A percentile compares a stretch with the other conserved stretches of the same genome.
Conservation (phyloP, 2,113 vertebrate genomes). For the Pitta sordida region DNA sequence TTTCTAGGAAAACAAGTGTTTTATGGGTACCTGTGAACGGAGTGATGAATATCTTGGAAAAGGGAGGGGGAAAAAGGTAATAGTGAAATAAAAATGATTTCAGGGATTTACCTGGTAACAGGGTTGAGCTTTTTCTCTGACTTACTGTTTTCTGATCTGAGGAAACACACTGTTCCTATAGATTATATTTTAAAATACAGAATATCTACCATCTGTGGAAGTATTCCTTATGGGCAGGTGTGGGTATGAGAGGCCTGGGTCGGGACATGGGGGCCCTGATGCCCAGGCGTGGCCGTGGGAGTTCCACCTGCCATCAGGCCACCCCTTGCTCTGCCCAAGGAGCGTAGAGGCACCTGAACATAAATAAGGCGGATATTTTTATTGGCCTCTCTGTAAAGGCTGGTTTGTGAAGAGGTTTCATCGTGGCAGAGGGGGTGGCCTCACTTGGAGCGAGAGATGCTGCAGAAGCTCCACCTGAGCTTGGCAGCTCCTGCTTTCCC, state of each 20-base stretch:
- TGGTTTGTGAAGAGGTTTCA: background rate
- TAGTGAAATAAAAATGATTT: background rate
- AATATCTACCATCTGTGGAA: background rate
- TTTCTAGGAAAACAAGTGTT: background rate
- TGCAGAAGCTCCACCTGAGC: background rate
- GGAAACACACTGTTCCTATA: accelerated
- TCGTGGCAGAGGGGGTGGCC: background rate
- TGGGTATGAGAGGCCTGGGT: background rate
- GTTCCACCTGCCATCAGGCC: background rate
- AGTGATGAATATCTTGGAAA: background rate
- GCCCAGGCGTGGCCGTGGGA: accelerated
- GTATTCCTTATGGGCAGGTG: background rate
- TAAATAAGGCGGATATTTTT: background rate
- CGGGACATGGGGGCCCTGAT: background rate
- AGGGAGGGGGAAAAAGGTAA: accelerated
- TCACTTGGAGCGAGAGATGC: background rate
- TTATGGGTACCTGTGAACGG: background rate
- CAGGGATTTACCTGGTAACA: background rate
- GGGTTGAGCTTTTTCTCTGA: background rate
- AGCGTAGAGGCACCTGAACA: background rate
- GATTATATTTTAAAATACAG: background rate
- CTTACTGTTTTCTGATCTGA: background rate
- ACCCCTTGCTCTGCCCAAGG: background rate
- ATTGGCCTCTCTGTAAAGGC: background rate
- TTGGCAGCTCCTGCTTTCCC: background rate